Base-by-base conservation (phyloP, 2,797 vertebrate species). In the Hippopotamyrus pictus region DNA sequence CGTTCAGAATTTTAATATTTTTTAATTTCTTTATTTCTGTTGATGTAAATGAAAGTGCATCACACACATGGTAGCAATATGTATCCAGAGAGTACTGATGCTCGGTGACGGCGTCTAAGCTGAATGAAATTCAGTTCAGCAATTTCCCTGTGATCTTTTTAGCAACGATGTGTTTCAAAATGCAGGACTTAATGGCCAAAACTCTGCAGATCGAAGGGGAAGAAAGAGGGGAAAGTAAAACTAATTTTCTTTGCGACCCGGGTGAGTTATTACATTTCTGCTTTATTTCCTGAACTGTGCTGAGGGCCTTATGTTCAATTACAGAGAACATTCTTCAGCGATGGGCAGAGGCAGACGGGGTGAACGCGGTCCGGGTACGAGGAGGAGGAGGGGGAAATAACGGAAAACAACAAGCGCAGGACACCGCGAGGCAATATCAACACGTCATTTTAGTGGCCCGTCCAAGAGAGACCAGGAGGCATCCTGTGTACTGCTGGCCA, bases 241-340 rank as follows among this genome's bases (percentile, higher is more conserved):
- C 87, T 65, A 90, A 91, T 93, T 94, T 94, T 92, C 86, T 92
- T 93, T 88, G 86, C 91, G 92, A 91, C 89, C 90, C 89, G 54
- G 91, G 91, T 92, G 91, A 91, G 88, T 92, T 90, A 94, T 95
- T 93, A 93, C 92, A 94, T 92, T 92, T 90, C 73, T 86, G 88
- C 90, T 92, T 94, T 95, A 94, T 94, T 94, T 95, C 92, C 92
- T 90, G 93, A 92, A 92, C 89, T 92, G 92, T 88, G 87, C 92
- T 88, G 91, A 93, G 90, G 94, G 93, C 90, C 93, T 93, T 93
- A 92, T 96, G 96, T 96, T 96, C 95, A 96, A 96, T 96, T 96
- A 96, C 92, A 88, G 93, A 91, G 93, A 96, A 95, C 95, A 96
- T 91, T 91, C 90, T 88, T 90, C 89, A 90, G 91, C 89, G 87